phyloP scores from a whole-genome alignment of 2,888 invertebrate genomes.

The Eutolmus rufibarbis region DNA sequence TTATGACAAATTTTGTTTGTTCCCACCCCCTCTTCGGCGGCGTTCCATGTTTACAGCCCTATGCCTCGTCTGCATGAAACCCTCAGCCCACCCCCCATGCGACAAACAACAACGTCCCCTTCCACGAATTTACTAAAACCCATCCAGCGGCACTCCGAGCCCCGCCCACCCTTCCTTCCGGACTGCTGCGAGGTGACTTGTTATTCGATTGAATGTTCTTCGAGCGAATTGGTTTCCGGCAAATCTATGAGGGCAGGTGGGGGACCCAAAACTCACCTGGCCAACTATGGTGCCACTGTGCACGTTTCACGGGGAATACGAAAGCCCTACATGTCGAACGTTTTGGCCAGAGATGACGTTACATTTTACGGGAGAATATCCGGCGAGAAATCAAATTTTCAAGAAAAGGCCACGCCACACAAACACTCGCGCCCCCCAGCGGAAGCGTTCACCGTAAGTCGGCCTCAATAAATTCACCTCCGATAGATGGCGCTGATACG shows the following conservation, averaged over 20 bases:
- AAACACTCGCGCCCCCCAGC: background rate
- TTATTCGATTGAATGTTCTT: background rate
- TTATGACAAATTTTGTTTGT: background rate
- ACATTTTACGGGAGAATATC: background rate
- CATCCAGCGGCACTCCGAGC: background rate
- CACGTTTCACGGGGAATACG: background rate
- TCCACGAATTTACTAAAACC: background rate
- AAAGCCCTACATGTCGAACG: background rate
- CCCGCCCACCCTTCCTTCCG: background rate
- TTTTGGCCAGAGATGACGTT: background rate
- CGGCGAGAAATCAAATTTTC: background rate
- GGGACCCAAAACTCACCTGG: background rate
- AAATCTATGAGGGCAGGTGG: background rate
- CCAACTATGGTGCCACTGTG: background rate
- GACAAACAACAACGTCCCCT: background rate
- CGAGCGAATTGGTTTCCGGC: background rate
- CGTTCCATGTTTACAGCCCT: background rate
- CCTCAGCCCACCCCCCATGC: background rate
- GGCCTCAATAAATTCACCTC: background rate
- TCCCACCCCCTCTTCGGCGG: background rate
- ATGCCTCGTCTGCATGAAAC: background rate
- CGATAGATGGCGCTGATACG: background rate
- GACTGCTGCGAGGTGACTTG: background rate
- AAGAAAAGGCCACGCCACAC: background rate
- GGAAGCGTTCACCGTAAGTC: background rate